Evolutionary conservation across 1,140 invertebrate species (phyloP).

Genomic region (Heliconius nattereri): DNA sequence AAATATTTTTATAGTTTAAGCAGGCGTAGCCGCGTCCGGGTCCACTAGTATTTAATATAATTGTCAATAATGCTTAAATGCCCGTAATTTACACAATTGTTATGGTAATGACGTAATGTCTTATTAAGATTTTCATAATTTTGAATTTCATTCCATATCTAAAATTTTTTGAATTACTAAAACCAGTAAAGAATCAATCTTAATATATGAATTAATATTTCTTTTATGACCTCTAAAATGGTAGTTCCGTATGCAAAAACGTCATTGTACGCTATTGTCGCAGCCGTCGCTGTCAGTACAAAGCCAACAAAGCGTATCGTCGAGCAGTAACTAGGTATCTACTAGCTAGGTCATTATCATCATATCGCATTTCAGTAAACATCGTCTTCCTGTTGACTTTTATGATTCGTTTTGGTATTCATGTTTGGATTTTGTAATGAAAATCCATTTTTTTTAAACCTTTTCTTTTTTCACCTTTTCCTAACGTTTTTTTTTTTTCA

Average conservation of each 20-base stretch:
- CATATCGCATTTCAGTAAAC: constrained; percentile 20
- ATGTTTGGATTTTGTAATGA: not conserved
- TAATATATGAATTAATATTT: not conserved
- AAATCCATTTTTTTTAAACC: not conserved
- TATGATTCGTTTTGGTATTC: not conserved
- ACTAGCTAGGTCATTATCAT: constrained; percentile 16
- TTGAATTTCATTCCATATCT: no score
- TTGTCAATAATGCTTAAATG: no score
- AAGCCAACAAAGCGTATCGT: constrained; percentile 12
- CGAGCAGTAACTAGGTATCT: not conserved
- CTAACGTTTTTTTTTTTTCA: no score
- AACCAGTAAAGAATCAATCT: no score
- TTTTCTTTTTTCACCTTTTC: not conserved
- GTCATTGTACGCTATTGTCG: not conserved
- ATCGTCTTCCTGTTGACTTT: constrained; percentile 19
- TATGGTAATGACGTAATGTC: no score
- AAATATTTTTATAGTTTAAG: no score
- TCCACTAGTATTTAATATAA: no score
- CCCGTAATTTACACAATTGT: no score
- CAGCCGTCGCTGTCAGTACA: not conserved
- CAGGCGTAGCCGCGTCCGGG: no score
- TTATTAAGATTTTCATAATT: no score
- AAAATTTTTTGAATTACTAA: no score
- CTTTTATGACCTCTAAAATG: not conserved
- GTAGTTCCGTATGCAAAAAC: not conserved